A percentile compares a stretch with the other conserved stretches of the same genome.
Evolutionary conservation across 2,113 vertebrate genomes (phyloP).

Genomic region (Physeter macrocephalus): DNA sequence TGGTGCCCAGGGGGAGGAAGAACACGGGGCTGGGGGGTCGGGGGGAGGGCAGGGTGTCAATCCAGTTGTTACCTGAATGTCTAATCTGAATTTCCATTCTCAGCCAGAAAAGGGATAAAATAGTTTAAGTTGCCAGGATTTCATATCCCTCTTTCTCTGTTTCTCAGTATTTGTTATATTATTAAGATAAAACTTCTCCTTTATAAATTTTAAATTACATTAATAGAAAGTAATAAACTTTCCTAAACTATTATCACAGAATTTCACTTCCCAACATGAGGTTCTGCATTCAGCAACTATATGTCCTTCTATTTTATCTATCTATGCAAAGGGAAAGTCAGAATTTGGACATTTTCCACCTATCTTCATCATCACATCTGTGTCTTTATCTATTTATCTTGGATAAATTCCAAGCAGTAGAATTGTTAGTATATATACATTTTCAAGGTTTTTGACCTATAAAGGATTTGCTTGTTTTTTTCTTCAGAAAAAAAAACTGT

Average conservation of each 20-base stretch:
- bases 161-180: neutral
- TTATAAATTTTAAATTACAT: neutral
- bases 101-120: neutral
- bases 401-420: too few relatives aligned
- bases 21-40: rapidly evolving
- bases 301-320: neutral
- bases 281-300: neutral
- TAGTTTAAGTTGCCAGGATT: neutral
- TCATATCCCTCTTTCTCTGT: neutral
- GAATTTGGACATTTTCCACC: neutral
- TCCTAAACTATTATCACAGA: neutral
- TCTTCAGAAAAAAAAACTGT: neutral
- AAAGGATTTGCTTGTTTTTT: too few relatives aligned
- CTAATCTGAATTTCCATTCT: conserved; percentile 17
- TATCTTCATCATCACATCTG: neutral
- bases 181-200: neutral
- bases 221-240: neutral
- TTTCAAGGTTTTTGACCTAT: too few relatives aligned
- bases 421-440: too few relatives aligned
- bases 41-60: neutral
- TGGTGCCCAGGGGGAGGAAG: neutral
- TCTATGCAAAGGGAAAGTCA: neutral
- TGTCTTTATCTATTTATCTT: too few relatives aligned
- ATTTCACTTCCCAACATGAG: neutral
- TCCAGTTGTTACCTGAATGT: neutral